A percentile compares a stretch with the other conserved stretches of the same genome.
phyloP scores from a whole-genome alignment of 2,797 vertebrate species.

The Melanogrammus aeglefinus region DNA sequence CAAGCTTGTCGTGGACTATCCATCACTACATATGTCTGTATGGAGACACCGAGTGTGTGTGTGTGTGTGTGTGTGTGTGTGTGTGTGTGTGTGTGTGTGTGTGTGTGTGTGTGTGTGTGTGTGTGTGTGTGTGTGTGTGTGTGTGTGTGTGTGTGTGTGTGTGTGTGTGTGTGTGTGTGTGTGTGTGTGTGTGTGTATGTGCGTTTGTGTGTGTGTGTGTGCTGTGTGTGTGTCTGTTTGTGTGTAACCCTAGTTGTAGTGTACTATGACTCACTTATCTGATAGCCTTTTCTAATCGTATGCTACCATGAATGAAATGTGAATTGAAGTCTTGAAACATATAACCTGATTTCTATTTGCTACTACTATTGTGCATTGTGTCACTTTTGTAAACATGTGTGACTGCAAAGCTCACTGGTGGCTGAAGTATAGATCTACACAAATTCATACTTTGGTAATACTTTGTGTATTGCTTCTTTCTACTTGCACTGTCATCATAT shows the following conservation, averaged over 20 bases:
- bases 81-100: slow-evolving; percentile 1
- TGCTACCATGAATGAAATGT: background rate
- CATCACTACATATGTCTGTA: slow-evolving; percentile 36
- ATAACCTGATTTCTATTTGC: background rate
- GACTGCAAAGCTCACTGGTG: no score
- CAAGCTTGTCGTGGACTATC: slow-evolving; percentile 41
- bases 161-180: background rate
- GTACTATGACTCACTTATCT: background rate
- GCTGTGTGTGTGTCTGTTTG: background rate
- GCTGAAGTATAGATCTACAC: background rate
- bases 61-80: slow-evolving; percentile 20
- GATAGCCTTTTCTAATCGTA: background rate
- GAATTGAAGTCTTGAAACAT: background rate
- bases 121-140: slow-evolving; percentile 32
- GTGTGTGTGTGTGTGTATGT: background rate
- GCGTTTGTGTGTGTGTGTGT: background rate
- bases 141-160: background rate
- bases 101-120: background rate
- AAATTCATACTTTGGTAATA: background rate
- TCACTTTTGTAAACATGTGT: no score
- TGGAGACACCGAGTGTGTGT: slow-evolving; percentile 26
- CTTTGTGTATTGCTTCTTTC: background rate
- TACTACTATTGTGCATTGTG: background rate
- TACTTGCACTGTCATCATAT: background rate
- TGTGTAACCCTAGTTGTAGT: background rate